Conservation (phyloP, 2,113 vertebrate species). For the Apodemus speciosus region DNA sequence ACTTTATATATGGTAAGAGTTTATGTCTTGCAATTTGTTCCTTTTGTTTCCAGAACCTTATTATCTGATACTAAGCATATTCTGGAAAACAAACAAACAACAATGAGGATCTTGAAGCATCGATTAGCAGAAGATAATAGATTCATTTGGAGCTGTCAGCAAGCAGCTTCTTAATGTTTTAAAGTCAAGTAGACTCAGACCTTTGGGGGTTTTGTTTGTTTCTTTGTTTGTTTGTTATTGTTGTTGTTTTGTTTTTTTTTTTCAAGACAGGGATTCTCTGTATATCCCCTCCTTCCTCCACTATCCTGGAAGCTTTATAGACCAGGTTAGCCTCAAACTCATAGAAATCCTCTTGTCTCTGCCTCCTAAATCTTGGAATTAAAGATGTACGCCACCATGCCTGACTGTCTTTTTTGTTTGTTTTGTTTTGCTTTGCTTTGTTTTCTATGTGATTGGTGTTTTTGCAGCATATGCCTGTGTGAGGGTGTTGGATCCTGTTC, state of each 20-base stretch:
- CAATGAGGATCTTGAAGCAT: not conserved
- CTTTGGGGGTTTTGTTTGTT: not conserved
- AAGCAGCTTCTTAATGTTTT: not conserved
- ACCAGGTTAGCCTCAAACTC: not conserved
- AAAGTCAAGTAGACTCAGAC: not conserved
- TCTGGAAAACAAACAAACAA: not conserved
- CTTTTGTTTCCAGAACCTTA: not conserved
- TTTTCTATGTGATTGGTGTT: not conserved
- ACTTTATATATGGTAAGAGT: not conserved
- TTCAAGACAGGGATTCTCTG: not conserved
- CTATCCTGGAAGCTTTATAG: not conserved
- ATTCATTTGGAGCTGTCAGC: not conserved
- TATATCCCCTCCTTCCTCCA: not conserved
- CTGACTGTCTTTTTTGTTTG: not conserved
- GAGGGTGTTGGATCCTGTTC: not conserved
- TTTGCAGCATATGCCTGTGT: not conserved
- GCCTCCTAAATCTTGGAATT: too few species aligned
- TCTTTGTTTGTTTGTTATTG: too few species aligned
- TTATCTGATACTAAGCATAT: not conserved
- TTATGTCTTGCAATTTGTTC: not conserved
- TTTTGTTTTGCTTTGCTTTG: not conserved
- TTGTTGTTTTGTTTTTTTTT: not conserved
- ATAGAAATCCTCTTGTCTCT: not conserved
- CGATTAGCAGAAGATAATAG: not conserved
- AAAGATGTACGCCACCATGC: too few species aligned